Conservation (phyloP, 2,113 vertebrate genomes). For the Leptodactylus fuscus region DNA sequence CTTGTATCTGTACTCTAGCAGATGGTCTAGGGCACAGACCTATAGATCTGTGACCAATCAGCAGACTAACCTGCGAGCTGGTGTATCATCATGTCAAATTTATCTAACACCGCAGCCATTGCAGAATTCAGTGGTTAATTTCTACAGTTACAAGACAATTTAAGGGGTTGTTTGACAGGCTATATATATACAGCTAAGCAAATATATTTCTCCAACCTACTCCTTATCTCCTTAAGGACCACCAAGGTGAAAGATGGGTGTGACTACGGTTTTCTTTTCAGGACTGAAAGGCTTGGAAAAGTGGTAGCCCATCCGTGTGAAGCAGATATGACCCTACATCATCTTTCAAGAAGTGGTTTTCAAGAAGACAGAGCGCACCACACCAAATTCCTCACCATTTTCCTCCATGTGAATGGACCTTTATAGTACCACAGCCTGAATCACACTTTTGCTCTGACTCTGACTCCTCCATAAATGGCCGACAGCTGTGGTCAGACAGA, state of each 20-base stretch:
- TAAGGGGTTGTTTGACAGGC: background rate
- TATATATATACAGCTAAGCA: background rate
- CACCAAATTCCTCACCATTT: no score
- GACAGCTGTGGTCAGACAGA: no score
- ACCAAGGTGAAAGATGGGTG: background rate
- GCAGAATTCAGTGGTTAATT: background rate
- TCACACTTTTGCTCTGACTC: no score
- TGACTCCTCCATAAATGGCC: no score
- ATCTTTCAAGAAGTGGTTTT: background rate
- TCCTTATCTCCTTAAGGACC: background rate
- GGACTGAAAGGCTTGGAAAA: background rate
- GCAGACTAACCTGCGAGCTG: background rate
- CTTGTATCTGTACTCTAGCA: constrained; percentile 25
- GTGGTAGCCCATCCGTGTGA: background rate
- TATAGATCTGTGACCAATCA: constrained; percentile 20
- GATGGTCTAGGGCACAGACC: constrained; percentile 30
- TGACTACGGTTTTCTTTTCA: background rate
- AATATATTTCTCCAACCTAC: background rate
- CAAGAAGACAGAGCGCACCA: no score
- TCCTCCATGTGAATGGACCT: no score
- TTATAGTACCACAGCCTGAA: no score
- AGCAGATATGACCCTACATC: background rate
- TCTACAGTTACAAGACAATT: background rate
- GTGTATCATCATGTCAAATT: background rate
- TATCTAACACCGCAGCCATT: background rate